phyloP scores from a whole-genome alignment of 2,888 invertebrate species.

The Portevinia maculata region DNA sequence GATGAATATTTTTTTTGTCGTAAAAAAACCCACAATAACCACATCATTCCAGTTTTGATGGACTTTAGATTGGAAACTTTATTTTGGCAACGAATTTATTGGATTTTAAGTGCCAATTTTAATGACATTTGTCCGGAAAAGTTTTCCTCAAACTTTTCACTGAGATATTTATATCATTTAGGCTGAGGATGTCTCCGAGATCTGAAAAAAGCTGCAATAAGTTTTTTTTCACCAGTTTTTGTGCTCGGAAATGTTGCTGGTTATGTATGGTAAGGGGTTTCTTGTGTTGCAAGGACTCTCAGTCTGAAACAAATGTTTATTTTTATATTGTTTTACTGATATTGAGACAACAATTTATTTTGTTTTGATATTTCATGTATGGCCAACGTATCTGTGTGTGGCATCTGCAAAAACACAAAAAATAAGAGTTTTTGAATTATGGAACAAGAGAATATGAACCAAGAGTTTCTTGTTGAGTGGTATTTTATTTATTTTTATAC shows the following conservation, averaged over 20 bases:
- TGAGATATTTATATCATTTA: slow-evolving; percentile 44
- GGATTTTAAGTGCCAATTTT: slow-evolving; percentile 71
- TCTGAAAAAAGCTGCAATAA: slow-evolving; percentile 3
- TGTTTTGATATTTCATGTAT: slow-evolving; percentile 64
- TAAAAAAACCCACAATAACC: slow-evolving; percentile 37
- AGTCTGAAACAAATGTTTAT: slow-evolving; percentile 39
- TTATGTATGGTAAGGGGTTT: background rate
- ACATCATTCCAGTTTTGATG: background rate
- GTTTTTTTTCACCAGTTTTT: slow-evolving; percentile 29
- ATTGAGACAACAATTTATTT: slow-evolving; percentile 60
- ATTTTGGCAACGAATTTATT: slow-evolving; percentile 69
- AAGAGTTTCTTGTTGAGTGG: slow-evolving; percentile 31
- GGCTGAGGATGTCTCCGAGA: slow-evolving; percentile 38
- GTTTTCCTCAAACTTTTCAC: slow-evolving; percentile 51
- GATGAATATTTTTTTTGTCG: slow-evolving; percentile 20
- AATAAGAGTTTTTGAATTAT: slow-evolving; percentile 51
- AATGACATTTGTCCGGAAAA: slow-evolving; percentile 66
- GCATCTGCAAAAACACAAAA: slow-evolving; percentile 55
- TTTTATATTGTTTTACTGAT: slow-evolving; percentile 17
- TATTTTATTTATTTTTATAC: slow-evolving; percentile 36
- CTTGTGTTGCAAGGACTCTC: slow-evolving; percentile 33
- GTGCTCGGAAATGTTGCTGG: slow-evolving; percentile 15
- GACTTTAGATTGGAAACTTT: slow-evolving; percentile 30
- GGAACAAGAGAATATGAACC: slow-evolving; percentile 35
- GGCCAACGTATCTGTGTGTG: slow-evolving; percentile 37